These are phyloP conservation scores for Hesperia comma DNA, from an alignment of 2,888 invertebrate species.

Conservation along the genomic window DNA sequence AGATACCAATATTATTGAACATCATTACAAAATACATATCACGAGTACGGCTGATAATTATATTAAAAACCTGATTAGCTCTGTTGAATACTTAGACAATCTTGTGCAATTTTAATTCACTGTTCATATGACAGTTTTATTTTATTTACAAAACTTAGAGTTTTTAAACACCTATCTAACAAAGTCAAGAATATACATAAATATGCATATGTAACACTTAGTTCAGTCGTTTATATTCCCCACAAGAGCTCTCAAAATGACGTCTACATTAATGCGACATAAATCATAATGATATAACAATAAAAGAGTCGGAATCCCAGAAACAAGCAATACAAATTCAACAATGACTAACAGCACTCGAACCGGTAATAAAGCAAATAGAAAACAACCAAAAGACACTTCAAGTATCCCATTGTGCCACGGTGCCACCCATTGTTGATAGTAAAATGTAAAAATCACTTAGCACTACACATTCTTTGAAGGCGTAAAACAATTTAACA, in stretches of 20 bases:
- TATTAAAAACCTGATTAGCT: too few species aligned
- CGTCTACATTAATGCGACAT: constrained; percentile 24
- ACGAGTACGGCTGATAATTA: too few species aligned
- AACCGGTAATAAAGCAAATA: constrained; percentile 39
- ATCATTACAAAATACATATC: too few species aligned
- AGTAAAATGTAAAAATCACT: constrained; percentile 54
- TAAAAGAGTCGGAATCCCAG: constrained; percentile 18
- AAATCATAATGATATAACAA: constrained; percentile 36
- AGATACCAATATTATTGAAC: too few species aligned
- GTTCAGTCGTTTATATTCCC: not conserved
- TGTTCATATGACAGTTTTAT: too few species aligned
- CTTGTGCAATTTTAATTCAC: too few species aligned
- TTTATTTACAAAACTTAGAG: too few species aligned
- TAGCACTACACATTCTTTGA: constrained; percentile 33
- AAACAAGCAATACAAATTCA: constrained; percentile 36
- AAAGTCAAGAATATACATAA: too few species aligned
- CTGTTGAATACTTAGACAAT: too few species aligned
- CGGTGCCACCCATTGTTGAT: constrained; percentile 47
- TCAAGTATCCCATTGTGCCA: constrained; percentile 49
- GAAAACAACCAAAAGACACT: constrained; percentile 49
- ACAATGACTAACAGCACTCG: constrained; percentile 34
- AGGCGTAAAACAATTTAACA: constrained; percentile 50
- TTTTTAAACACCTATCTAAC: too few species aligned
- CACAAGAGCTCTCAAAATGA: constrained; percentile 18
- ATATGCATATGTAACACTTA: too few species aligned